Evolutionary conservation across 2,113 vertebrate species (phyloP), one percentile per base, ranked within the genome.

Genomic region (Cnemophilus loriae): DNA sequence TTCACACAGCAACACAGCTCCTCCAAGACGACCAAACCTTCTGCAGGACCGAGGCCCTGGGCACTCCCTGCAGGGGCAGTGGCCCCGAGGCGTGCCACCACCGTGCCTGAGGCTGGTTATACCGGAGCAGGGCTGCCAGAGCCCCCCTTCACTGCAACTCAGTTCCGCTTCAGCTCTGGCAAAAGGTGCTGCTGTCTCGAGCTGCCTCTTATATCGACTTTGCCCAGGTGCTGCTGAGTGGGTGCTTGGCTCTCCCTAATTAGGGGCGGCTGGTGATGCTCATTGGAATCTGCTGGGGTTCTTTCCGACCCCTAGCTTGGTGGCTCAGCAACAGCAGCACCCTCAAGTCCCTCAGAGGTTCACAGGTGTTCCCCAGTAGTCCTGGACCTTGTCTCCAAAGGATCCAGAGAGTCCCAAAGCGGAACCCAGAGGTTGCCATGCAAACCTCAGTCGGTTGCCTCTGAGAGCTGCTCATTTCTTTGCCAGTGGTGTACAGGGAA

Each of bases 141-240:
- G 1, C 0, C 1, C 13, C 9, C 5, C 8, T 6, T 13, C 16
- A 3, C 0, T 1, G 1, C 11, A 79, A 0, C 8, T 13, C 26
- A 1, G 3, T 3, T 20, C 10, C 6, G 1, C 6, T 4, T 0
- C 22, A 42, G 13, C 17, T 10, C 7, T 30, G 20, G 2, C 4
- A 26, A 3, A 21, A 46, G 1, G 2, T 0, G 0, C 0, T 3
- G 1, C 1, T 4, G 2, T 2, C 5, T 73, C 11, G 3, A 7
- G 60, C 64, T 74, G 57, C 30, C 35, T 52, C n/a, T 93, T 61
- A 32, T 1, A 24, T 22, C 33, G 37, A 16, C 57, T 23, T 41
- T 0, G 0, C 61, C 44, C 24, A 63, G 61, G 44, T 28, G 15
- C 35, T 73, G 47, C 42, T 60, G n/a, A 16, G 16, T 19, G 49